Evolutionary conservation across 2,888 invertebrate genomes (phyloP), one percentile per base, ranked within the genome.

Genomic region (Drosophila conformis): DNA sequence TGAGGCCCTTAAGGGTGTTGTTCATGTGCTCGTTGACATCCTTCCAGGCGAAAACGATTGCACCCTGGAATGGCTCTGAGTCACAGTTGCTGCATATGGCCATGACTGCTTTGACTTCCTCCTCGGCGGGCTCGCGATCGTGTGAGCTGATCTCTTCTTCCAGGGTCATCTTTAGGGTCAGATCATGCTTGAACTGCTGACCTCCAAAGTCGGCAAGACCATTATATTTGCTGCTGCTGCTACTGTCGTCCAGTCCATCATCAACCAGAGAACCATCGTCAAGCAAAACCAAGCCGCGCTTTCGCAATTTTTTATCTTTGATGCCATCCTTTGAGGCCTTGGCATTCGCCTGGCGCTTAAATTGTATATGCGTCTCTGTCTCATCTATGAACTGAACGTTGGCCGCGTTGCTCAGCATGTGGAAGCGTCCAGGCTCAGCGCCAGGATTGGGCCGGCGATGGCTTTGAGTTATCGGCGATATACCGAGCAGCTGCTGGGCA

Each of bases 61-160:
- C 97, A 84, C 96, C 96, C 76, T 95, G 95, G 93, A 97, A 97
- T 0, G 97, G 97, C 89, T 97, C 97, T 0, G 94, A 93, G 27
- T 95, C 94, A 84, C 97, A 97, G 1, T 95, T 96, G 68, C 95
- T 95, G 92, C 97, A 97, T 2, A 97, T 94, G 80, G 95, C 94
- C 96, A 97, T 96, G 1, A 97, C 96, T 13, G 96, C 96, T 82
- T 94, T 95, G 0, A 97, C 97, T 92, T 97, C 97, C 36, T 96
- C 96, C 91, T 97, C 97, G 0, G 97, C 97, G 0, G 97, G 97
- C 85, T 97, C 97, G 49, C 96, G 94, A 85, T 96, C 97, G 70
- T 96, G 96, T 58, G 94, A 94, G 93, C 95, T 93, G 5, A 94
- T 93, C 79, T 93, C 91, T 70, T 92, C 91, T 71, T 92, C 92